Evolutionary conservation across 2,888 invertebrate genomes (phyloP).

Genomic region (Dolomedes plantarius): DNA sequence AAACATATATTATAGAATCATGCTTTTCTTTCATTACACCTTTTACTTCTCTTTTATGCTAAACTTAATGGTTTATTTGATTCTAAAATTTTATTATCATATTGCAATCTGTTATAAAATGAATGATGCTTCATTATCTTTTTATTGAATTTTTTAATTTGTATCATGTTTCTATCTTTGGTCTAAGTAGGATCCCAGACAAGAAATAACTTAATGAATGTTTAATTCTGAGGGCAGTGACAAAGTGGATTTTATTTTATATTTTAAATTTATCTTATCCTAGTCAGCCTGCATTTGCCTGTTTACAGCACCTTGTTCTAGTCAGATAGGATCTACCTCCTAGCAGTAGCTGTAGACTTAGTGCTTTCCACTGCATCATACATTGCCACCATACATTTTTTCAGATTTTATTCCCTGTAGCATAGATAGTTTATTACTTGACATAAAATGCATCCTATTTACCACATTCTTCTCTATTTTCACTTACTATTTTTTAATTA

Average conservation of each 20-base stretch:
- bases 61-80: no score
- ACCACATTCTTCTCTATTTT: conserved; percentile 32
- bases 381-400: conserved; percentile 38
- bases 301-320: conserved; percentile 63
- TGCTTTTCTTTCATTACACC: no score
- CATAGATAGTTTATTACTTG: conserved; percentile 33
- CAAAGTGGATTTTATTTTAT: conserved; percentile 47
- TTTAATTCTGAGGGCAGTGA: no score
- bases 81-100: no score
- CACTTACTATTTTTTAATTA: background rate
- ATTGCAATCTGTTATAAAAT: no score
- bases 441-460: conserved; percentile 25
- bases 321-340: conserved; percentile 44
- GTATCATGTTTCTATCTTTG: no score
- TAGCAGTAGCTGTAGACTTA: conserved; percentile 68
- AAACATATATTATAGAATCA: no score
- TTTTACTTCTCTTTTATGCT: no score
- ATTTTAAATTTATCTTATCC: conserved; percentile 43
- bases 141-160: no score
- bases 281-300: conserved; percentile 68
- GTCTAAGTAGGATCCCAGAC: background rate
- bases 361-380: conserved; percentile 64
- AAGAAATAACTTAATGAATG: no score
- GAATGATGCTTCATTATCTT: background rate
- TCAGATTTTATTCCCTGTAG: conserved; percentile 41